A percentile compares a stretch with the other conserved stretches of the same genome.
These are phyloP conservation scores for Notarius quadriscutis DNA, from an alignment of 2,113 vertebrate species.

Conservation along the genomic window DNA sequence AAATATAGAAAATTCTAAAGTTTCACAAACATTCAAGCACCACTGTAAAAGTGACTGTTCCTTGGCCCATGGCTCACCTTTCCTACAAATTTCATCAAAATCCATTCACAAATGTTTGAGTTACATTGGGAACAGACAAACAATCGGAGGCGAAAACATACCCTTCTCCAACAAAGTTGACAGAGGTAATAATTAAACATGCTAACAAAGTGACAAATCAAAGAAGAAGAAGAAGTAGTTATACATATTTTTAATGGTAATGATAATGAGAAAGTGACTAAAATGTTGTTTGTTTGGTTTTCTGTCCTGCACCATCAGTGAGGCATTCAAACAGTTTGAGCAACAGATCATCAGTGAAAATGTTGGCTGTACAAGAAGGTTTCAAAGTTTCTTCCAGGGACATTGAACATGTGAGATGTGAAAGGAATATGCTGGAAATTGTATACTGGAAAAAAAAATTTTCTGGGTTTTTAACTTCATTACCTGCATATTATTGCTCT, in stretches of 20 bases:
- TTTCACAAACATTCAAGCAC: too few relatives aligned
- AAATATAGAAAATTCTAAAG: too few relatives aligned
- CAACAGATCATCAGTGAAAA: background rate
- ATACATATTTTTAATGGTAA: background rate
- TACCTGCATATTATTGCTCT: background rate
- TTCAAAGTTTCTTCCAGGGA: background rate
- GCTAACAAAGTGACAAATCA: too few relatives aligned
- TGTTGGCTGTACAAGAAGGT: background rate
- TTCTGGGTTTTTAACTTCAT: background rate
- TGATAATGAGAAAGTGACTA: background rate
- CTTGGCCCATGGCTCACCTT: too few relatives aligned
- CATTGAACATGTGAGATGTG: background rate
- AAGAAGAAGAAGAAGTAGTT: background rate
- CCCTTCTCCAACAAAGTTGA: too few relatives aligned
- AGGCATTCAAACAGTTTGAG: background rate
- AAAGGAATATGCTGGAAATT: background rate
- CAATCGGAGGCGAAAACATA: too few relatives aligned
- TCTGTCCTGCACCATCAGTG: background rate
- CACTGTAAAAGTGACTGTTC: too few relatives aligned
- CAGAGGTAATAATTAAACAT: too few relatives aligned
- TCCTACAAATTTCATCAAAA: too few relatives aligned
- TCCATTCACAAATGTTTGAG: too few relatives aligned
- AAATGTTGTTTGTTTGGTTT: conserved; percentile 9
- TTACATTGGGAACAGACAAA: too few relatives aligned
- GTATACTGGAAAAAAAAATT: background rate